phyloP scores from a whole-genome alignment of 2,888 invertebrate species.

The Phasia obesa region DNA sequence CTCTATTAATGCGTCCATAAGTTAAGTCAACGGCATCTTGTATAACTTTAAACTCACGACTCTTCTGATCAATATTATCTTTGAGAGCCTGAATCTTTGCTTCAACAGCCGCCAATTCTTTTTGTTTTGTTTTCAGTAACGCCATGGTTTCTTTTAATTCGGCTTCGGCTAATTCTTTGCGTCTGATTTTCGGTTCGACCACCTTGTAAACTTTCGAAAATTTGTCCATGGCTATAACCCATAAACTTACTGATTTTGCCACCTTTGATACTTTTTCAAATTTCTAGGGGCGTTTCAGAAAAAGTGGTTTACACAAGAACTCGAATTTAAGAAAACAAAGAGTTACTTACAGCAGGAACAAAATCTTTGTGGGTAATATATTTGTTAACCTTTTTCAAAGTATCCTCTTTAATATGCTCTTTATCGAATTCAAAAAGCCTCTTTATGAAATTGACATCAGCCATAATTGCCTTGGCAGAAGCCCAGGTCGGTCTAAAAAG shows the following conservation, averaged over 20 bases:
- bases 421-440: slow-evolving; percentile 93
- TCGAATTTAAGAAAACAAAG: neutral
- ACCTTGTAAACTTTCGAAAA: slow-evolving; percentile 93
- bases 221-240: slow-evolving; percentile 95
- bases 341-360: slow-evolving; percentile 86
- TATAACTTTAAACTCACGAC: slow-evolving; percentile 89
- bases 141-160: slow-evolving; percentile 90
- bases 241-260: slow-evolving; percentile 94
- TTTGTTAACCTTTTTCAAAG: slow-evolving; percentile 89
- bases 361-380: slow-evolving; percentile 95
- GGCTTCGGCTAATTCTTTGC: slow-evolving; percentile 89
- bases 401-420: slow-evolving; percentile 90
- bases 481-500: slow-evolving; percentile 92
- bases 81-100: slow-evolving; percentile 83
- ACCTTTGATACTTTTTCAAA: slow-evolving; percentile 94
- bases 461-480: slow-evolving; percentile 90
- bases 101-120: slow-evolving; percentile 91
- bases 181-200: slow-evolving; percentile 93
- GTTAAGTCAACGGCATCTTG: slow-evolving; percentile 90
- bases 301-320: neutral
- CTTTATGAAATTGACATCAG: slow-evolving; percentile 92
- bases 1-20: slow-evolving; percentile 89
- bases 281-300: slow-evolving; percentile 79
- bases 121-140: slow-evolving; percentile 90
- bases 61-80: slow-evolving; percentile 87